Percentiles rank a stretch among this genome's conserved stretches.
Evolutionary conservation across 2,113 vertebrate species (phyloP).

Genomic region (Scortum barcoo): DNA sequence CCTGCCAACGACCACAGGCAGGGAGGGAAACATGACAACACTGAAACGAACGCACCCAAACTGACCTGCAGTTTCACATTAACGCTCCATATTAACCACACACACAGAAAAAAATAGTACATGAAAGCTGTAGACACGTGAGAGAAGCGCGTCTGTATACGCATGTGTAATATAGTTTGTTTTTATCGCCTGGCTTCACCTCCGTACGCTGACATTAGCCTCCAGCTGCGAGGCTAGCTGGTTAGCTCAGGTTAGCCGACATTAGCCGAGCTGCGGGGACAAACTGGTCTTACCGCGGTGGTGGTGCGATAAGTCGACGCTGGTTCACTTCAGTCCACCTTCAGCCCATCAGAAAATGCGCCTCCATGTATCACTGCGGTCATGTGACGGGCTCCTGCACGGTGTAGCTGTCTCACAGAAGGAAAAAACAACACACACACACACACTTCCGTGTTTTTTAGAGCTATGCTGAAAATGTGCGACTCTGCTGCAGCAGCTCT

Average conservation of each 20-base stretch:
- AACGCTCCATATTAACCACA: background rate
- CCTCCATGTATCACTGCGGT: slow-evolving; percentile 31
- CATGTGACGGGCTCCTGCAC: slow-evolving; percentile 33
- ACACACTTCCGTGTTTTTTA: slow-evolving; percentile 78
- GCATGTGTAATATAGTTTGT: background rate
- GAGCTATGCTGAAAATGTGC: slow-evolving; percentile 43
- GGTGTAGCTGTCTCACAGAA: slow-evolving; percentile 8
- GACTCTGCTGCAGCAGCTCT: background rate
- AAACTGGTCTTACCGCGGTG: slow-evolving; percentile 40
- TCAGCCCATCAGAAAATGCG: slow-evolving; percentile 4
- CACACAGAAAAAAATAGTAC: no score
- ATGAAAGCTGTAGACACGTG: no score
- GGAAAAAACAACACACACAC: slow-evolving; percentile 45
- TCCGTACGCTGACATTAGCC: slow-evolving; percentile 15
- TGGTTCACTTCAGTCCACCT: background rate
- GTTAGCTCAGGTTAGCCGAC: slow-evolving; percentile 32
- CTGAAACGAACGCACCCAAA: background rate
- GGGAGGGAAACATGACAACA: slow-evolving; percentile 13
- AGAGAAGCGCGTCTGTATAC: no score
- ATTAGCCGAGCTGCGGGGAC: background rate
- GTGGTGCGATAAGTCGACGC: background rate
- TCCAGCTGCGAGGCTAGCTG: slow-evolving; percentile 14
- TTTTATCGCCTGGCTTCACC: background rate
- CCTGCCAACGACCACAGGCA: slow-evolving; percentile 36
- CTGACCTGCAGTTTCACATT: background rate